Conservation (phyloP, 2,888 invertebrate species). For the Ochropleura plecta region DNA sequence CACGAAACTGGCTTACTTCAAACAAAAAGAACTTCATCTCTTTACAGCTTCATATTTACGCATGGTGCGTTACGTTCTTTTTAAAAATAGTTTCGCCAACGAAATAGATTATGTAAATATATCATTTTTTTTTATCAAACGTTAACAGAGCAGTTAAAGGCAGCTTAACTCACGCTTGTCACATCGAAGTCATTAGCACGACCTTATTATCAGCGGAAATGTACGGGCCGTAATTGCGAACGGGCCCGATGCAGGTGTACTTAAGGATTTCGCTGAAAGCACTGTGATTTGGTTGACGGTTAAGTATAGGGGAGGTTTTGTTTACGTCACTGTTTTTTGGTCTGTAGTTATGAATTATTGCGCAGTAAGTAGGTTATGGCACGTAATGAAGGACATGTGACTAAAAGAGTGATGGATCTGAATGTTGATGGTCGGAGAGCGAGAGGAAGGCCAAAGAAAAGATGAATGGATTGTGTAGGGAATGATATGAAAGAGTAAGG, state of each 20-base stretch:
- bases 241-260: constrained; percentile 18
- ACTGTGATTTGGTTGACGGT: constrained; percentile 29
- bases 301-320: constrained; percentile 13
- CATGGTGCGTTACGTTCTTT: neutral
- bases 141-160: constrained; percentile 35
- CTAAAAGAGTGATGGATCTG: too few species aligned
- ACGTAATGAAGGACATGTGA: too few species aligned
- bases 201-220: constrained; percentile 46
- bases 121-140: constrained; percentile 44
- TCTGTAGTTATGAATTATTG: neutral
- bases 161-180: constrained; percentile 40
- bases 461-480: too few species aligned
- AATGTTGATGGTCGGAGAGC: too few species aligned
- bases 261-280: constrained; percentile 20
- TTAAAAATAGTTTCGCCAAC: neutral
- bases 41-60: neutral
- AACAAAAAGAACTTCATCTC: neutral
- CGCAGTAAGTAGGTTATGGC: neutral
- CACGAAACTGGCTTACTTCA: neutral
- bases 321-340: constrained; percentile 7
- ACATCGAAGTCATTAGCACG: constrained; percentile 53
- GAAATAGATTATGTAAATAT: constrained; percentile 15
- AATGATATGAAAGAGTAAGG: too few species aligned
- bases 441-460: too few species aligned
- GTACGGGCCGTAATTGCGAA: constrained; percentile 39